Base-by-base conservation (phyloP, 30 jellyfish, hydroid and myxozoan species). In the Sanderia malayensis region DNA sequence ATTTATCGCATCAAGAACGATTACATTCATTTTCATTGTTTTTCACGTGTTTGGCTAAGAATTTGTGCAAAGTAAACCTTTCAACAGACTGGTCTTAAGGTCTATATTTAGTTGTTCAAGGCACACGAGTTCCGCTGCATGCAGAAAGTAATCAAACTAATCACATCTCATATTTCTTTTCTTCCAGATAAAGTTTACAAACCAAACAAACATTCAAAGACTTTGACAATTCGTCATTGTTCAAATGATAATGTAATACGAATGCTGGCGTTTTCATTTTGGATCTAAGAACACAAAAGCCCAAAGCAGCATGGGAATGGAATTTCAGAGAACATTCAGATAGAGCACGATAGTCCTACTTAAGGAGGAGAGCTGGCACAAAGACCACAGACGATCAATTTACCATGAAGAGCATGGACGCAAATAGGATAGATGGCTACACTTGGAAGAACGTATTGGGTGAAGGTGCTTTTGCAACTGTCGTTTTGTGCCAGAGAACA, bases 381-480 rank as follows among this genome's bases (percentile, higher is more conserved):
- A 57, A 70, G 28, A 33, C 47, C 11, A 15, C 70, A 78, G 15
- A 25, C 4, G 52, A 0, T 4, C 27, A 21, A 22, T 27, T 33
- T 79, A 58, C 46, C 17, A 78, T 78, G 89, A 78, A 44, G 80
- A 66, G 31, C 76, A 78, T 78, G 89, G 89, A 78, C 22, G 61
- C 26, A 34, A 13, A 31, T 21, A 78, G 27, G 46, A 25, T 66
- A 2, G 61, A 58, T 8, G 84, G 84, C 53, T 82, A 82, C 34
- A 65, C 41, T 9, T 70, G 65, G 81, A 80, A 82, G 53, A 84
- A 76, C 23, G 72, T 53, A 1, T 19, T 82, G 57, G 94, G 94
- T 25, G 79, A 71, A 69, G 94, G 94, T 2, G 94, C 94, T 1
- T 82, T 82, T 61, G 86, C 94, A 18, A 70, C 70, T 11, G 94